These are phyloP conservation scores for Oncorhynchus keta DNA, from an alignment of 2,113 vertebrate genomes.

Conservation along the genomic window DNA sequence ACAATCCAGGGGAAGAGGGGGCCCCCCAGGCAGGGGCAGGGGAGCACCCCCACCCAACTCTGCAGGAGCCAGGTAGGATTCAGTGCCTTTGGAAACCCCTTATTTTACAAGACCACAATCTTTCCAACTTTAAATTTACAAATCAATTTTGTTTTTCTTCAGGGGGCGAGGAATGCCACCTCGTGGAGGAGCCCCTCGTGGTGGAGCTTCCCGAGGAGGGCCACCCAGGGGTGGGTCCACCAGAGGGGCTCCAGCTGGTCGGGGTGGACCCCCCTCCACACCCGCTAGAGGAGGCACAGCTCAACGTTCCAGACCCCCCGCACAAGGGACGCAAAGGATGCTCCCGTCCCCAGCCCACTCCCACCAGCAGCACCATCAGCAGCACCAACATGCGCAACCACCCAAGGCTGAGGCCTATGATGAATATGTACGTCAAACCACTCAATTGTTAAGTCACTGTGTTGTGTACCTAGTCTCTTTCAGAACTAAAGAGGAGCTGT, in stretches of 20 bases:
- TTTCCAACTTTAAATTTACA: neutral
- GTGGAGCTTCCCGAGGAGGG: constrained; percentile 83
- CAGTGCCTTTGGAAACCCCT: no score
- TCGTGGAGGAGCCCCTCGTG: constrained; percentile 80
- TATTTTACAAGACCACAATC: neutral
- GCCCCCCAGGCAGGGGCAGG: constrained; percentile 81
- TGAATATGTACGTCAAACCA: constrained; percentile 82
- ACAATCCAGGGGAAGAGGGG: constrained; percentile 80
- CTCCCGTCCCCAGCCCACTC: constrained; percentile 76
- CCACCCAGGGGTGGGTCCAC: constrained; percentile 79
- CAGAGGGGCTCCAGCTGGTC: constrained; percentile 80
- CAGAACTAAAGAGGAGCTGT: no score
- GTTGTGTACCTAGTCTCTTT: neutral
- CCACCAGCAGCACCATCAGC: constrained; percentile 67
- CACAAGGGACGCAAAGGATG: constrained; percentile 85
- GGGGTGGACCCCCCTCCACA: constrained; percentile 81
- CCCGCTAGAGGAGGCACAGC: constrained; percentile 79
- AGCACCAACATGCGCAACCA: constrained; percentile 65
- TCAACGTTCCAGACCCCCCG: constrained; percentile 80
- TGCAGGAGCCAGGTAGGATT: constrained; percentile 79
- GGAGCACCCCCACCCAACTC: constrained; percentile 87
- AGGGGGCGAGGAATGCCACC: constrained; percentile 89
- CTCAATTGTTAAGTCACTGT: neutral
- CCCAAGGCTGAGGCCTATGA: constrained; percentile 84
- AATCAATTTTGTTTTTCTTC: neutral